Conservation (phyloP, 2,113 vertebrate species). For the Syngnathus scovelli region DNA sequence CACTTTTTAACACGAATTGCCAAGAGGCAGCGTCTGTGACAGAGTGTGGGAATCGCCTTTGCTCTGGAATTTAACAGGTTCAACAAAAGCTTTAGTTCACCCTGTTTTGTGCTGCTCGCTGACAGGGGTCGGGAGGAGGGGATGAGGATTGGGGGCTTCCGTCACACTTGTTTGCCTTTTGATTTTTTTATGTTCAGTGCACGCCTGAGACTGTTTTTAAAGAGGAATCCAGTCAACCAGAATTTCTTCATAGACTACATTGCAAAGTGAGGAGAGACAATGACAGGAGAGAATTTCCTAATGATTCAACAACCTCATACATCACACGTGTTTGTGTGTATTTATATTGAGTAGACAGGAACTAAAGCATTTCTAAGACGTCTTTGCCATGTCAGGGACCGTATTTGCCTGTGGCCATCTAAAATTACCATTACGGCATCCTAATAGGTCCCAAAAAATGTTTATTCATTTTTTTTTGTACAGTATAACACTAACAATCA, state of each 20-base stretch:
- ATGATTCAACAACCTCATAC: conserved; percentile 27
- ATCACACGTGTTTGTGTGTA: conserved; percentile 14
- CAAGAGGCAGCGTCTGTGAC: conserved; percentile 19
- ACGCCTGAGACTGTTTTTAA: background rate
- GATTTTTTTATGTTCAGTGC: background rate
- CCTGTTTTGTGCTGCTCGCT: conserved; percentile 40
- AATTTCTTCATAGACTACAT: conserved; percentile 7
- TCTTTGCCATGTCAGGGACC: conserved; percentile 19
- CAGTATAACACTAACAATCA: background rate
- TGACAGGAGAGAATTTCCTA: conserved; percentile 18
- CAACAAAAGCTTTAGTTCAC: conserved; percentile 54
- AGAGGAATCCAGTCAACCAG: conserved; percentile 22
- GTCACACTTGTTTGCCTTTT: background rate
- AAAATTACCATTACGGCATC: conserved; percentile 11
- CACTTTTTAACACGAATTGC: conserved; percentile 24
- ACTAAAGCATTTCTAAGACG: conserved; percentile 9
- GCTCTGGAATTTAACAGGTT: conserved; percentile 63
- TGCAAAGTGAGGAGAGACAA: conserved; percentile 1
- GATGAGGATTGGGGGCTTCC: conserved; percentile 10
- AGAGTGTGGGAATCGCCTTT: conserved; percentile 60
- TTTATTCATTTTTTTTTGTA: background rate
- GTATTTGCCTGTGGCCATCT: conserved; percentile 14
- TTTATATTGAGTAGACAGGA: background rate
- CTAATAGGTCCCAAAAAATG: background rate
- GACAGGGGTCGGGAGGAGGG: conserved; percentile 38